Conservation (phyloP, 2,888 invertebrate genomes). For the Biston stratarius region DNA sequence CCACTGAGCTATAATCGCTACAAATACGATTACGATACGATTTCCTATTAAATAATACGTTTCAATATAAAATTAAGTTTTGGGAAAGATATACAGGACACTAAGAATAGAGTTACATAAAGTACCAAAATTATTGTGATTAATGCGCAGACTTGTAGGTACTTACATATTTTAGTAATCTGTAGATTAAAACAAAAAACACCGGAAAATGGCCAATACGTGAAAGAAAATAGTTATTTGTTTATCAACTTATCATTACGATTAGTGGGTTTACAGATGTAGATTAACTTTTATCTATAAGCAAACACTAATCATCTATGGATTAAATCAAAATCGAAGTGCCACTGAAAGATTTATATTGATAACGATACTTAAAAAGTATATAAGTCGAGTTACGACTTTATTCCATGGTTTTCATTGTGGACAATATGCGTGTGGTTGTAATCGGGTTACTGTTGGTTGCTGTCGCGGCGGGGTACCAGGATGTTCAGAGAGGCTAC, state of each 20-base stretch:
- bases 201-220: not conserved
- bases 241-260: constrained; percentile 7
- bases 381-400: constrained; percentile 4
- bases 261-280: not conserved
- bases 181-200: no score
- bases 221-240: not conserved
- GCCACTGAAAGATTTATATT: constrained; percentile 1
- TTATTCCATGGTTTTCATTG: constrained; percentile 4
- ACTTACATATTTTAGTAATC: no score
- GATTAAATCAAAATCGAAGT: constrained; percentile 2
- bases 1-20: no score
- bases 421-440: constrained; percentile 51
- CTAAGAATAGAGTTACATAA: no score
- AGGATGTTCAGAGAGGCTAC: constrained; percentile 53
- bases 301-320: not conserved
- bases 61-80: no score
- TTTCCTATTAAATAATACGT: no score
- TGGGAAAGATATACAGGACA: no score
- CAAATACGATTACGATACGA: no score
- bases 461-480: constrained; percentile 47
- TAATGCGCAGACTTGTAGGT: no score
- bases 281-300: not conserved
- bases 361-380: constrained; percentile 2
- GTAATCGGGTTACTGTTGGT: constrained; percentile 47
- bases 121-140: no score